Conservation (phyloP, 1,140 invertebrate genomes). For the Cyrtorhinus lividipennis region DNA sequence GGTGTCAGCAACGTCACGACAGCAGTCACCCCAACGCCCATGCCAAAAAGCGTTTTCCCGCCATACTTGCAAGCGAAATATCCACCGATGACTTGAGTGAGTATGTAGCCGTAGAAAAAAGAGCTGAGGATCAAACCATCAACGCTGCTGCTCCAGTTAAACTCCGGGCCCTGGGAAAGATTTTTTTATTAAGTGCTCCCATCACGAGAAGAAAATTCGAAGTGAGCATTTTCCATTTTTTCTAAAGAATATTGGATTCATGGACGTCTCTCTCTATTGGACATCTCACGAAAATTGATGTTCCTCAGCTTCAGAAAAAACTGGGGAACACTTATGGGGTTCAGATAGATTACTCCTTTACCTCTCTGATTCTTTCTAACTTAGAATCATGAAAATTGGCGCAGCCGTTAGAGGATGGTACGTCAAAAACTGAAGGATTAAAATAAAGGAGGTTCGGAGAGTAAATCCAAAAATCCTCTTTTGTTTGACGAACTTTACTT, state of each 20-base stretch:
- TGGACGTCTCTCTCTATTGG: neutral
- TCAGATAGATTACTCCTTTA: no score
- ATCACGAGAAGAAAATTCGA: neutral
- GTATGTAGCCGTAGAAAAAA: constrained; percentile 71
- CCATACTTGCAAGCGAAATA: constrained; percentile 42
- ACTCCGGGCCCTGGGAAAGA: constrained; percentile 24
- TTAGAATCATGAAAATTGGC: no score
- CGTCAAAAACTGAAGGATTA: no score
- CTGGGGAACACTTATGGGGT: no score
- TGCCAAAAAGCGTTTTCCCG: constrained; percentile 40
- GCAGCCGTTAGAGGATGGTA: no score
- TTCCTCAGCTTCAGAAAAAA: no score
- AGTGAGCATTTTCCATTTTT: neutral
- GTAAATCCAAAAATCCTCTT: no score
- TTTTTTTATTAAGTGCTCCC: no score
- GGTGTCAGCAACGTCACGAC: constrained; percentile 31
- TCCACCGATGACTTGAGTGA: constrained; percentile 58
- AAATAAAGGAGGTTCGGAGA: no score
- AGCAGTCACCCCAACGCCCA: constrained; percentile 43
- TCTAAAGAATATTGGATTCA: no score
- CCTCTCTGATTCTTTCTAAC: no score
- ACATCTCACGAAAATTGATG: no score
- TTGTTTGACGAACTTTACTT: neutral
- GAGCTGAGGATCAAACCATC: constrained; percentile 71
- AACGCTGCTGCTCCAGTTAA: constrained; percentile 53